Base-by-base conservation (phyloP, 1,140 invertebrate genomes). In the Trichonephila inaurata region DNA sequence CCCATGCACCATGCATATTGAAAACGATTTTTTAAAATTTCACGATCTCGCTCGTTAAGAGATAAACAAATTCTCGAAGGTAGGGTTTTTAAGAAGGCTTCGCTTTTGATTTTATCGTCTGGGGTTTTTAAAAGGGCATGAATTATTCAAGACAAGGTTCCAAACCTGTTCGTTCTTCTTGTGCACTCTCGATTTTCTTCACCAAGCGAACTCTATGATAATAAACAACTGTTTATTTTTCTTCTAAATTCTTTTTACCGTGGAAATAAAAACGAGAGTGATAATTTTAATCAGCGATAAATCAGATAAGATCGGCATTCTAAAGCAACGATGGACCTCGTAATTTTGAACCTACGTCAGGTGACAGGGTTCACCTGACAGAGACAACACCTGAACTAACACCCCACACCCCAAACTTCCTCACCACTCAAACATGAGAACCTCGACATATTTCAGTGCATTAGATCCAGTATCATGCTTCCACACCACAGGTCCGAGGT, bases 11-110 rank as follows among this genome's bases (percentile, higher is more conserved):
- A 12, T 51, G 51, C 51, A 51, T 51, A 51, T 51, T 51, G 51
- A 51, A 51, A 51, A 51, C 51, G 7, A 51, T 51, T 51, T 51
- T 51, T 51, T 51, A 51, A 51, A 51, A 51, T 51, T 51, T 64
- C 62, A 64, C 62, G 62, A 64, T 64, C 62, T 62, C 69, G 28
- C 69, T 33, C n/a, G 3, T 69, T 24, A 24, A 12, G 66, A 8
- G 66, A 69, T 24, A 69, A 69, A 69, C 24, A 24, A n/a, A 69
- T 69, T 40, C 69, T 77, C 72, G n/a, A 72, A 51, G 69, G 69
- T 16, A 72, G 69, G 69, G 62, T 64, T 64, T 64, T 18, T 7
- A 51, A 51, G 51, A 51, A 51, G 51, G 51, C 51, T 51, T 51
- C 51, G 51, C 10, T 51, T 51, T 51, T 51, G 18, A 64, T 64